Evolutionary conservation across 2,888 invertebrate genomes (phyloP).

Genomic region (Cybosia mesomella): DNA sequence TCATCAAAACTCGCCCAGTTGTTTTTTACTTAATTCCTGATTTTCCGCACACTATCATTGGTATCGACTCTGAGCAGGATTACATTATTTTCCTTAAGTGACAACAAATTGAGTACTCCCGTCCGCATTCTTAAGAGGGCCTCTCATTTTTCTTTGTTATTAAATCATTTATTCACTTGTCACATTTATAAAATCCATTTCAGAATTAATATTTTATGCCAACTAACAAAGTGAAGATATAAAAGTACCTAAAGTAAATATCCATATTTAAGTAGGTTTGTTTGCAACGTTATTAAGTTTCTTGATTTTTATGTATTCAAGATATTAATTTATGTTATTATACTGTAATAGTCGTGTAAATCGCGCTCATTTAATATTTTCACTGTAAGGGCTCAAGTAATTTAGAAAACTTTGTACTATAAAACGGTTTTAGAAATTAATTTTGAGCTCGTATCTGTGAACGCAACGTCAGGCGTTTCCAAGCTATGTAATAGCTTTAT

Average conservation of each 20-base stretch:
- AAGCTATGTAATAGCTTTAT: slow-evolving; percentile 74
- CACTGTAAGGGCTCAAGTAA: slow-evolving; percentile 49
- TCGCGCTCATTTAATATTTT: slow-evolving; percentile 55
- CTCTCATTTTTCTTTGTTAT: slow-evolving; percentile 12
- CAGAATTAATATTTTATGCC: slow-evolving; percentile 9
- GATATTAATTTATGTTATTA: slow-evolving; percentile 47
- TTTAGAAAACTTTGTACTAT: slow-evolving; percentile 56
- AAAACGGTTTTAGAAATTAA: slow-evolving; percentile 67
- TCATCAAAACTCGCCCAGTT: no score
- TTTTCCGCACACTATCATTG: slow-evolving; percentile 32
- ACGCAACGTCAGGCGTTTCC: slow-evolving; percentile 71
- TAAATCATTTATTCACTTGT: slow-evolving; percentile 19
- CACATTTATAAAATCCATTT: slow-evolving; percentile 11
- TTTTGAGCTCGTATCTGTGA: slow-evolving; percentile 67
- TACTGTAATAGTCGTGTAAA: slow-evolving; percentile 35
- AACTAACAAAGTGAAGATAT: not conserved
- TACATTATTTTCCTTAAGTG: slow-evolving; percentile 44
- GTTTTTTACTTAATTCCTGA: no score
- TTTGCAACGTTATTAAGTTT: not conserved
- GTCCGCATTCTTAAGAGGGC: slow-evolving; percentile 7
- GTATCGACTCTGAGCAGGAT: slow-evolving; percentile 37
- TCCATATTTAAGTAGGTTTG: not conserved
- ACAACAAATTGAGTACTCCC: slow-evolving; percentile 28
- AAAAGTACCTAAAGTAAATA: not conserved
- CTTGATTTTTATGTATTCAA: slow-evolving; percentile 27